Evolutionary conservation across 1,140 invertebrate species (phyloP).

Genomic region (Pogonomyrmex barbatus): DNA sequence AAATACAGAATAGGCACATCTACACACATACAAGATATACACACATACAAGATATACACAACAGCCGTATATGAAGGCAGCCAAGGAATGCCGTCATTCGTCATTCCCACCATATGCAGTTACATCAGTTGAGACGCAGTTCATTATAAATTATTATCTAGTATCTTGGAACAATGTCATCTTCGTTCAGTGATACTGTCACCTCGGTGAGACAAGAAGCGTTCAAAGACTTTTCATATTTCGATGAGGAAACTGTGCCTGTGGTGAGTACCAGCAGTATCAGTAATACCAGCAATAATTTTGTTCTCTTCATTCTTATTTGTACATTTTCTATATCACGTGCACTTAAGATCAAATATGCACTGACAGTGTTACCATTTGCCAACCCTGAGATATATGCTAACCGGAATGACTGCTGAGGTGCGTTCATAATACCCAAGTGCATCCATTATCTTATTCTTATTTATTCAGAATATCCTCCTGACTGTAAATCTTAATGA

Average conservation of each 20-base stretch:
- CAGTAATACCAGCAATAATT: not conserved
- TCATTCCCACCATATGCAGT: not conserved
- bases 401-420: too few species aligned
- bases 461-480: too few species aligned
- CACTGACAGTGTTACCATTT: too few species aligned
- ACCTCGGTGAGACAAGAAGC: slow-evolving; percentile 75
- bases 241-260: slow-evolving; percentile 77
- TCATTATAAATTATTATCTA: not conserved
- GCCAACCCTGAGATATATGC: too few species aligned
- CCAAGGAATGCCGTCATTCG: not conserved
- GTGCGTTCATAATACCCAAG: too few species aligned
- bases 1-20: not conserved
- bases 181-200: slow-evolving; percentile 65
- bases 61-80: too few species aligned
- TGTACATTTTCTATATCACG: not conserved
- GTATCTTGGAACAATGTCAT: slow-evolving; percentile 47
- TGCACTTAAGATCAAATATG: too few species aligned
- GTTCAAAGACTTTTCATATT: slow-evolving; percentile 77
- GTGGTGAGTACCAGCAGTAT: slow-evolving; percentile 75
- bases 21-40: too few species aligned
- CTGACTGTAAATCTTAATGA: too few species aligned
- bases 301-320: not conserved
- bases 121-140: not conserved
- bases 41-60: too few species aligned
- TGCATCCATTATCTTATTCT: too few species aligned